Base-by-base conservation (phyloP, 2,113 vertebrate species). In the Seriola dumerili region DNA sequence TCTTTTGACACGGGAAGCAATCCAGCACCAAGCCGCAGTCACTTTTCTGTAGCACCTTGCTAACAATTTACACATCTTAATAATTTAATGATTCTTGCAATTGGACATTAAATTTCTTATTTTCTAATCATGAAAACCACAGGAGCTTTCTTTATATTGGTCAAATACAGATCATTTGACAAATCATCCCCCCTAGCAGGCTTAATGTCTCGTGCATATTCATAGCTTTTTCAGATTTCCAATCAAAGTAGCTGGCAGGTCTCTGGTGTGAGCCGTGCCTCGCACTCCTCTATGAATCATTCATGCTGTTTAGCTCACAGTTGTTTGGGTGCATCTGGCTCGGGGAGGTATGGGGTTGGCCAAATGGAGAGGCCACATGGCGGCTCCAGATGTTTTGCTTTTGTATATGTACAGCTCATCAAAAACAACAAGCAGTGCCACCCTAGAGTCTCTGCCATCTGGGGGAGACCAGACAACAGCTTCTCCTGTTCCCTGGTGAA, bases 351-450 rank as follows among this genome's bases (percentile, higher is more conserved):
- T 72, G 79, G 52, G 93, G 92, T 93, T 87, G 94, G 96, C 96
- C 95, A 94, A 94, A 95, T 93, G 95, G 75, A 89, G 85, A 91
- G 90, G 91, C 95, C 96, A 97, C 96, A 96, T 97, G 96, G 96
- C 81, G 66, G 78, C 94, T 96, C 96, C 97, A 97, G 97, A 97
- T 97, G 97, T 97, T 97, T 85, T 80, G 86, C 92, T 89, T 92
- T 94, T 95, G 85, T 96, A 90, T 95, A 95, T 93, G 95, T 95
- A 76, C 91, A 88, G 94, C 94, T 96, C 96, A 95, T 96, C 96
- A 94, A 91, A 94, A 95, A 92, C 93, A 32, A 93, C 86, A 91
- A 91, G 89, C 66, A 71, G 92, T 92, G 50, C 89, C 94, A 95
- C 94, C 94, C 95, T 81, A 17, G 89, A 95, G 93, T 91, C 79